These are phyloP conservation scores for Sericinus montela DNA, from an alignment of 2,888 invertebrate genomes.

Conservation along the genomic window DNA sequence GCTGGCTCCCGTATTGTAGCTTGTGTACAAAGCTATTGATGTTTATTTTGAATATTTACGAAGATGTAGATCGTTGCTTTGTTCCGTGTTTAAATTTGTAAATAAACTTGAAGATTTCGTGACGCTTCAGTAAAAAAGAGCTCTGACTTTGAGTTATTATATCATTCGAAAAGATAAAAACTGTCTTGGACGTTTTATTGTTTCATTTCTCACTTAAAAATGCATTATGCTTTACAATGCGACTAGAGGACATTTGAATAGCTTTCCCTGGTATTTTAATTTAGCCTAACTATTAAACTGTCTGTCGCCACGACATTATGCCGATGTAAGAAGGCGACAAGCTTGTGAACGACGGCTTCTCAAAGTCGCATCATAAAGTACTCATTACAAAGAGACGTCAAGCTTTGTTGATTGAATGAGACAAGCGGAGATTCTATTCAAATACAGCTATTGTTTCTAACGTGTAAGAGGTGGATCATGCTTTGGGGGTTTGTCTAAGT, in stretches of 20 bases:
- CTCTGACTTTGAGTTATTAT: slow-evolving; percentile 19
- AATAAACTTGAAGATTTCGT: neutral
- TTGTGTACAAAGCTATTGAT: neutral
- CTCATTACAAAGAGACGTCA: slow-evolving; percentile 35
- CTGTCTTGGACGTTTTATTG: slow-evolving; percentile 21
- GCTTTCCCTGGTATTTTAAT: slow-evolving; percentile 37
- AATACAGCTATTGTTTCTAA: slow-evolving; percentile 57
- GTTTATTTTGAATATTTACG: neutral
- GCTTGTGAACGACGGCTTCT: slow-evolving; percentile 25
- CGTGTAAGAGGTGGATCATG: neutral
- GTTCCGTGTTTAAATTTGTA: neutral
- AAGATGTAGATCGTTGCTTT: neutral
- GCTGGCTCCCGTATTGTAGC: neutral
- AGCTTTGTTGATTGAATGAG: slow-evolving; percentile 60
- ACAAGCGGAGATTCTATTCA: slow-evolving; percentile 53
- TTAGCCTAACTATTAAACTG: slow-evolving; percentile 41
- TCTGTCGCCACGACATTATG: slow-evolving; percentile 31
- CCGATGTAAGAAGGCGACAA: slow-evolving; percentile 16
- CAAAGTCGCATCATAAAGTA: slow-evolving; percentile 15
- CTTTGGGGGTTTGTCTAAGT: neutral
- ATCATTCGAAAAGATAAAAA: slow-evolving; percentile 14
- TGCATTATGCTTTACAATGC: slow-evolving; percentile 30
- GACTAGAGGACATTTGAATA: slow-evolving; percentile 38
- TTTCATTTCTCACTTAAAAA: slow-evolving; percentile 23
- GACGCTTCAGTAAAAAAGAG: neutral